These are phyloP conservation scores for Epinotia demarniana DNA, from an alignment of 2,888 invertebrate genomes.

Conservation along the genomic window DNA sequence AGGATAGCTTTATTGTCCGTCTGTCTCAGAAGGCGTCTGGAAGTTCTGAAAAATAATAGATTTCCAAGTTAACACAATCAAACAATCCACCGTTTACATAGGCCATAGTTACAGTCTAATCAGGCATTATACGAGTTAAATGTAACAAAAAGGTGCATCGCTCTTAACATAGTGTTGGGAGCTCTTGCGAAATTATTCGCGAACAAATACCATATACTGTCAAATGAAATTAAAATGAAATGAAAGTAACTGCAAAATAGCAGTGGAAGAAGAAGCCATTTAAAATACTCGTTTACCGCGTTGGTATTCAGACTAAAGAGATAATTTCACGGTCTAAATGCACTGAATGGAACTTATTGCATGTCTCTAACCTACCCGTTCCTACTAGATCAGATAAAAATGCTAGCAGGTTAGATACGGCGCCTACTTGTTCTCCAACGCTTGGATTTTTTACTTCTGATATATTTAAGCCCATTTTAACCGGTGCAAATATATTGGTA, in stretches of 20 bases:
- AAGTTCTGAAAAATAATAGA: too few relatives aligned
- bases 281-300: slow-evolving; percentile 6
- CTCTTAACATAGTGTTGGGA: too few relatives aligned
- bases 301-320: slow-evolving; percentile 17
- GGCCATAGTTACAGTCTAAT: too few relatives aligned
- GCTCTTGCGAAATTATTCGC: too few relatives aligned
- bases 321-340: slow-evolving; percentile 30
- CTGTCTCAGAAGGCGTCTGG: too few relatives aligned
- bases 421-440: background rate
- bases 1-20: too few relatives aligned
- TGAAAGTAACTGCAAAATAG: background rate
- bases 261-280: background rate
- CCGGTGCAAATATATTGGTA: background rate
- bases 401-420: slow-evolving; percentile 1
- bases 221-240: background rate
- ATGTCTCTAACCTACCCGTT: slow-evolving; percentile 13
- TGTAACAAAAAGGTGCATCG: too few relatives aligned
- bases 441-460: background rate
- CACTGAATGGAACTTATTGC: slow-evolving; percentile 35
- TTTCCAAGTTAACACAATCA: too few relatives aligned
- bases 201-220: background rate
- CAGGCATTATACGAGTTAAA: too few relatives aligned
- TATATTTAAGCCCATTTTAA: background rate
- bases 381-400: slow-evolving; percentile 10
- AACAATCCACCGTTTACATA: too few relatives aligned